phyloP scores from a whole-genome alignment of 2,113 vertebrate genomes.

The Cavia porcellus region DNA sequence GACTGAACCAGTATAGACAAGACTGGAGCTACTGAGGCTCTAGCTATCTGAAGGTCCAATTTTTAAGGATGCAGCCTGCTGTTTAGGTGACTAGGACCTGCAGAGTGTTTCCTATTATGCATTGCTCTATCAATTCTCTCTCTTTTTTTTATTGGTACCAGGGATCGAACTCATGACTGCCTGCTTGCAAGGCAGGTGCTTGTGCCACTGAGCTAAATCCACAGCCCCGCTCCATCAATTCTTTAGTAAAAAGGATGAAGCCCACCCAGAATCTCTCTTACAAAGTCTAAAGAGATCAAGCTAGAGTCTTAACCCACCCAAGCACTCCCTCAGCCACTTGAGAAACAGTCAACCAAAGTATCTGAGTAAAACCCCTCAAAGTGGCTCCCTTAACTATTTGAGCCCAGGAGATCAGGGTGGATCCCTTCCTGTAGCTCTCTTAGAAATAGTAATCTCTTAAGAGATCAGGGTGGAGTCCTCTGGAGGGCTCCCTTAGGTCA shows the following conservation, averaged over 20 bases:
- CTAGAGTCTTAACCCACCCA: neutral
- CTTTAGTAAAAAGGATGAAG: neutral
- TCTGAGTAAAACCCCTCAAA: neutral
- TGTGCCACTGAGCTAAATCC: no score
- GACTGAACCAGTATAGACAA: neutral
- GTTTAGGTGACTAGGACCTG: neutral
- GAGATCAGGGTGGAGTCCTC: neutral
- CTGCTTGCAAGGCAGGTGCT: no score
- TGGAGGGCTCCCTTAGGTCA: neutral
- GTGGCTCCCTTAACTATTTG: neutral
- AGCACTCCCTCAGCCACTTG: neutral
- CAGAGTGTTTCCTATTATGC: neutral
- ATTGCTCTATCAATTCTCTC: no score
- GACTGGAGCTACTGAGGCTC: neutral
- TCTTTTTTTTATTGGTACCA: no score
- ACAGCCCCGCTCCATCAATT: neutral
- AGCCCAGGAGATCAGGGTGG: neutral
- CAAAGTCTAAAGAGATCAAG: neutral
- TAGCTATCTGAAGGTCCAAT: neutral
- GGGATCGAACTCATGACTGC: no score
- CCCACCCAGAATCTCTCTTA: neutral
- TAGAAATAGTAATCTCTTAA: neutral
- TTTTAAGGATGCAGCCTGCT: neutral
- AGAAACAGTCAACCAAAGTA: neutral
- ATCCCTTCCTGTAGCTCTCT: neutral